phyloP scores from a whole-genome alignment of 2,888 invertebrate genomes.

The Philhelius pedissequus region DNA sequence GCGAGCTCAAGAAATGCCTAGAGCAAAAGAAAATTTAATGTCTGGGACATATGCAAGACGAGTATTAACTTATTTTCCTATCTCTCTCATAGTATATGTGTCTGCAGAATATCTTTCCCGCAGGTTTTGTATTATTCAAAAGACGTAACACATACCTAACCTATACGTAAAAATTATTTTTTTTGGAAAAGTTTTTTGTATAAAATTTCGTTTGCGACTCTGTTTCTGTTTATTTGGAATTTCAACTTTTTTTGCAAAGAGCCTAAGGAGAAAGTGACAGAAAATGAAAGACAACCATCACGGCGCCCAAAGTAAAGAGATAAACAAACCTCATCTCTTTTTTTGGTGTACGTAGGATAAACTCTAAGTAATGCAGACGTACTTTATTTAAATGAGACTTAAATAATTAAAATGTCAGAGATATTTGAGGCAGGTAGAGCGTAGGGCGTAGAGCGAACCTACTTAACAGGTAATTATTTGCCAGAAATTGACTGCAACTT shows the following conservation, averaged over 20 bases:
- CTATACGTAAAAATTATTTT: neutral
- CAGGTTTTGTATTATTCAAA: too few relatives aligned
- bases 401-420: neutral
- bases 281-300: neutral
- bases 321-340: neutral
- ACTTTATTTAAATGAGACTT: neutral
- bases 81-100: neutral
- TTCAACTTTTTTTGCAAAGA: neutral
- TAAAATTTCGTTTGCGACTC: neutral
- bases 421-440: neutral
- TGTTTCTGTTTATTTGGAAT: neutral
- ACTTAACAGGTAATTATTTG: neutral
- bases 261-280: neutral
- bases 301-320: neutral
- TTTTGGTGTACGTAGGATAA: neutral
- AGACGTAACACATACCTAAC: too few relatives aligned
- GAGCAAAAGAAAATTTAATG: conserved; percentile 3
- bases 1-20: neutral
- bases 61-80: neutral
- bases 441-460: too few relatives aligned
- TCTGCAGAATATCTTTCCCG: too few relatives aligned
- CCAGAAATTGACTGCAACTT: neutral
- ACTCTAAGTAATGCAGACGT: neutral
- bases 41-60: neutral
- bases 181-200: neutral